Conservation (phyloP, 92 coral and sea anemone genomes). For the Bergia sp. region DNA sequence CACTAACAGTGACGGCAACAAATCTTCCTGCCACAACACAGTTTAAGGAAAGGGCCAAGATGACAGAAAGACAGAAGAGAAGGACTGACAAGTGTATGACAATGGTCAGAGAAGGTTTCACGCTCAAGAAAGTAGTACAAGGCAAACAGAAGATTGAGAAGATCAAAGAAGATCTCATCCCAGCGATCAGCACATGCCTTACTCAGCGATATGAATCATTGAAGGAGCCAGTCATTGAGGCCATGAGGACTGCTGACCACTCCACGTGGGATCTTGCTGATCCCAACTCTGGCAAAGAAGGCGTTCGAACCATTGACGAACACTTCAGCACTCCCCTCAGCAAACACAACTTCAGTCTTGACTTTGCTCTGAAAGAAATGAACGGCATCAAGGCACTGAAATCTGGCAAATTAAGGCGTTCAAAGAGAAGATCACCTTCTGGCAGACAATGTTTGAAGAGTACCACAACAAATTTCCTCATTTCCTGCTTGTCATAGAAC, state of each 20-base stretch:
- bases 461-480: slow-evolving; percentile 38
- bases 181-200: slow-evolving; percentile 42
- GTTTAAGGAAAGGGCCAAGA: slow-evolving; percentile 40
- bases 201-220: slow-evolving; percentile 22
- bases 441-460: slow-evolving; percentile 41
- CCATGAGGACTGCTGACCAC: slow-evolving; percentile 34
- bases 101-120: slow-evolving; percentile 46
- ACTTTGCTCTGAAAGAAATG: slow-evolving; percentile 46
- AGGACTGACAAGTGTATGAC: slow-evolving; percentile 50
- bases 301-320: slow-evolving; percentile 29
- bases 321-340: slow-evolving; percentile 42
- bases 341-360: slow-evolving; percentile 37
- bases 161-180: slow-evolving; percentile 54
- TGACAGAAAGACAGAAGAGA: slow-evolving; percentile 50
- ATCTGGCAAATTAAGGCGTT: slow-evolving; percentile 40
- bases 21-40: slow-evolving; percentile 46
- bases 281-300: slow-evolving; percentile 43
- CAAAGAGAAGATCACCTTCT: slow-evolving; percentile 37
- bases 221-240: slow-evolving; percentile 53
- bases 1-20: slow-evolving; percentile 41
- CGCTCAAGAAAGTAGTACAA: slow-evolving; percentile 48
- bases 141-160: slow-evolving; percentile 47
- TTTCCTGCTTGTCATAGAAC: slow-evolving; percentile 55
- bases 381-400: slow-evolving; percentile 40
- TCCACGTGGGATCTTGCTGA: slow-evolving; percentile 50